These are phyloP conservation scores for Silurus glanis DNA, from an alignment of 2,113 vertebrate genomes.

Conservation along the genomic window DNA sequence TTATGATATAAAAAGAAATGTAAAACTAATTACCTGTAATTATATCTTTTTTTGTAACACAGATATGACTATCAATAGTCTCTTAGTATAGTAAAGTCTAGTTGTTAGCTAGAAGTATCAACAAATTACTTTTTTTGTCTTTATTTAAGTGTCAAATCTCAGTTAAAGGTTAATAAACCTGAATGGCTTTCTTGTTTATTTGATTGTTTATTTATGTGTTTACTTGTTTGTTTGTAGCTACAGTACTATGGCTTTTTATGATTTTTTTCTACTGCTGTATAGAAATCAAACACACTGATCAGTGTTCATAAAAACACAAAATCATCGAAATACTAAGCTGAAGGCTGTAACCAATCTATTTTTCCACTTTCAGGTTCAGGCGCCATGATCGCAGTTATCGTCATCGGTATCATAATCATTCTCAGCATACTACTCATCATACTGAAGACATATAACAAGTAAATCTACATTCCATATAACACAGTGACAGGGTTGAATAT, in stretches of 20 bases:
- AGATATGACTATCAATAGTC: not conserved
- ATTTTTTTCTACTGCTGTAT: not conserved
- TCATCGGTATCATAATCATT: conserved; percentile 86
- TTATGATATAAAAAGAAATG: not conserved
- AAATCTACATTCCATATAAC: conserved; percentile 53
- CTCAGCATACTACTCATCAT: conserved; percentile 83
- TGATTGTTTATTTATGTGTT: not conserved
- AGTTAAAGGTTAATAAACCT: not conserved
- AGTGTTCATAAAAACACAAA: not conserved
- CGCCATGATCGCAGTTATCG: conserved; percentile 89
- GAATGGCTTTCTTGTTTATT: not conserved
- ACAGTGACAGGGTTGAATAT: not conserved
- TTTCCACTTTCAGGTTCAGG: conserved; percentile 79
- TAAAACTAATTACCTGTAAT: not conserved
- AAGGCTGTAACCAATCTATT: not conserved
- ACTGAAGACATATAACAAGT: conserved; percentile 96
- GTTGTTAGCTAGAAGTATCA: no score
- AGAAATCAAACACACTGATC: not conserved
- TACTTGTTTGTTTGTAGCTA: not conserved
- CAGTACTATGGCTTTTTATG: not conserved
- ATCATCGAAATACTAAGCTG: not conserved
- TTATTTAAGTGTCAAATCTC: not conserved
- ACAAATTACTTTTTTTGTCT: not conserved
- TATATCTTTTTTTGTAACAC: not conserved
- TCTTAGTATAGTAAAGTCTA: not conserved